Evolutionary conservation across 1,140 invertebrate species (phyloP).

Genomic region (Plectrocnemia conspersa): DNA sequence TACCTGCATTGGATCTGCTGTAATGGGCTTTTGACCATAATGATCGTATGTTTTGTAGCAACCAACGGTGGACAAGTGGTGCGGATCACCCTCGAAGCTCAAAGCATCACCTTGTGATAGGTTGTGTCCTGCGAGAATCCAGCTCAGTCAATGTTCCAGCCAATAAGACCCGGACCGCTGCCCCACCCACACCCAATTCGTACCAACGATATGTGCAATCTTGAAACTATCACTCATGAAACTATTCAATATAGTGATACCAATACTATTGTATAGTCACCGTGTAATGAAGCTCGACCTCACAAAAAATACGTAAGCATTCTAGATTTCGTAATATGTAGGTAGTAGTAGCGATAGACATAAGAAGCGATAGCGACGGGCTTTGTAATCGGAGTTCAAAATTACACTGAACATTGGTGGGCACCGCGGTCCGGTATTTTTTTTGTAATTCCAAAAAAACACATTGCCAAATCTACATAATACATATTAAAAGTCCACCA

Average conservation of each 20-base stretch:
- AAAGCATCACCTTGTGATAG: slow-evolving; percentile 82
- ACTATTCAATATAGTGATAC: neutral
- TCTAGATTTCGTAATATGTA: slow-evolving; percentile 17
- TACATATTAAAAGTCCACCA: slow-evolving; percentile 33
- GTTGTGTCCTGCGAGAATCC: slow-evolving; percentile 74
- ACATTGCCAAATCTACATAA: slow-evolving; percentile 31
- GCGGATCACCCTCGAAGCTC: slow-evolving; percentile 76
- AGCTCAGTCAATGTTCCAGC: slow-evolving; percentile 45
- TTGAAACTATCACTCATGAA: slow-evolving; percentile 28
- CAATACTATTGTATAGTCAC: slow-evolving; percentile 12
- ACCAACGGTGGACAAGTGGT: slow-evolving; percentile 65
- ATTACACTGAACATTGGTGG: slow-evolving; percentile 35
- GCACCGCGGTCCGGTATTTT: slow-evolving; percentile 32
- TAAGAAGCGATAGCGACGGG: slow-evolving; percentile 27
- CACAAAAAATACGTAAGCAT: slow-evolving; percentile 20
- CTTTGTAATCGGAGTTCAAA: slow-evolving; percentile 33
- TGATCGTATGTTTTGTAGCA: slow-evolving; percentile 85
- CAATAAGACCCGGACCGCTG: slow-evolving; percentile 40
- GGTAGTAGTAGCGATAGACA: slow-evolving; percentile 24
- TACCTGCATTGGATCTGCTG: slow-evolving; percentile 57
- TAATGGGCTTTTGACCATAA: slow-evolving; percentile 59
- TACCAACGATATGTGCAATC: slow-evolving; percentile 33
- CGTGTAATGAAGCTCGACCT: slow-evolving; percentile 27
- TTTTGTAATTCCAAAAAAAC: slow-evolving; percentile 22
- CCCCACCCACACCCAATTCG: slow-evolving; percentile 21